Conservation (phyloP, 1,140 invertebrate genomes). For the Diorhabda sublineata region DNA sequence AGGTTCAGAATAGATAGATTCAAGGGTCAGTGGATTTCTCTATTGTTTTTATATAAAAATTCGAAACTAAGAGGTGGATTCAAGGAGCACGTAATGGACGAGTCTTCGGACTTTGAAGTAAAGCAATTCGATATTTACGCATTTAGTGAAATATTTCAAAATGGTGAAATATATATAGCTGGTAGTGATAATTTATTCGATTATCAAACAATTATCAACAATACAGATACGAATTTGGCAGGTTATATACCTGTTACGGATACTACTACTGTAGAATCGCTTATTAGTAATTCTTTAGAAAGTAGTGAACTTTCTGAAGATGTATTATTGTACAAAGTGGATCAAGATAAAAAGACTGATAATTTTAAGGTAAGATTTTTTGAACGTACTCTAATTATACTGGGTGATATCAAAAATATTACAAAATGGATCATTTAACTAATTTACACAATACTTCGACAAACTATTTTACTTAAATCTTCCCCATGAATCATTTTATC, state of each 20-base stretch:
- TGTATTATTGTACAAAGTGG: slow-evolving; percentile 38
- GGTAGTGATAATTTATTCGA: slow-evolving; percentile 44
- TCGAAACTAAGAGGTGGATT: slow-evolving; percentile 54
- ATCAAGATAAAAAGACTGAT: slow-evolving; percentile 46
- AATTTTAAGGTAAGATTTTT: slow-evolving; percentile 50
- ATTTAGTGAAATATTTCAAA: slow-evolving; percentile 56
- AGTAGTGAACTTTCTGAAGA: slow-evolving; percentile 30
- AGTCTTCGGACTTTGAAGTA: slow-evolving; percentile 48
- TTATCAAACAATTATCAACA: slow-evolving; percentile 39
- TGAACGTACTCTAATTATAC: too few species aligned
- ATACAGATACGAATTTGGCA: slow-evolving; percentile 42
- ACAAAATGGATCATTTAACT: too few species aligned
- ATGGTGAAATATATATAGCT: slow-evolving; percentile 40
- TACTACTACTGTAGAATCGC: slow-evolving; percentile 35
- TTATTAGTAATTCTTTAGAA: slow-evolving; percentile 41
- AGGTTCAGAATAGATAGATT: slow-evolving; percentile 59
- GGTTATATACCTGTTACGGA: slow-evolving; percentile 46
- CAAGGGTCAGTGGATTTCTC: slow-evolving; percentile 65
- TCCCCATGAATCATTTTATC: too few species aligned
- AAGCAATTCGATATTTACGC: slow-evolving; percentile 52
- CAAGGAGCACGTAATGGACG: slow-evolving; percentile 51
- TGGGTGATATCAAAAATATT: too few species aligned
- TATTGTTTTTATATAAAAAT: slow-evolving; percentile 55
- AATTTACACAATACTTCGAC: too few species aligned
- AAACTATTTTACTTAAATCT: too few species aligned